Evolutionary conservation across 2,797 vertebrate genomes (phyloP), one percentile per base, ranked within the genome.

Genomic region (Sphaeramia orbicularis): DNA sequence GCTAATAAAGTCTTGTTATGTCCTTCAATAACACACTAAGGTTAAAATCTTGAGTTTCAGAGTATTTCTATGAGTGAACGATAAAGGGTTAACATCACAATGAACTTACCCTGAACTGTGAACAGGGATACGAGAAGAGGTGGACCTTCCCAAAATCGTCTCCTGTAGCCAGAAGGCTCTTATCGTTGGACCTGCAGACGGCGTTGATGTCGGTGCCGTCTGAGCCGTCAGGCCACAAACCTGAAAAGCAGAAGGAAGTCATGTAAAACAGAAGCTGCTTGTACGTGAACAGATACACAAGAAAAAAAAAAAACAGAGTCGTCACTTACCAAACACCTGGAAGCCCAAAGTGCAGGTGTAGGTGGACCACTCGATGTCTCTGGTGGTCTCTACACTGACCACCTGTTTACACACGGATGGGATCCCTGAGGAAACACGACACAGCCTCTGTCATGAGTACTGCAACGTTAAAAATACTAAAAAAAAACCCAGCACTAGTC

Each of bases 61-160:
- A n/a, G n/a, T n/a, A n/a, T n/a, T n/a, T n/a, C n/a, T n/a, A n/a
- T n/a, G n/a, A n/a, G n/a, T n/a, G n/a, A n/a, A n/a, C n/a, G n/a
- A n/a, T n/a, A n/a, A n/a, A n/a, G n/a, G n/a, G n/a, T n/a, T n/a
- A n/a, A n/a, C n/a, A n/a, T n/a, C n/a, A n/a, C n/a, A 6, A 24
- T 27, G 6, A 27, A 27, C 91, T 91, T 93, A 99, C 98, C 94
- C 97, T 94, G 76, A 96, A 97, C 85, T 99, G 98, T 16, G 96
- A 97, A 74, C 97, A 99, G 0, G 97, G 98, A 77, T 96, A 98
- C 0, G 96, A 95, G 89, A 99, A 99, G 44, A 99, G 95, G 76
- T 97, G 97, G 41, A 99, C 97, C 94, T 99, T 98, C 88, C 98
- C 98, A 55, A 99, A 99, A 91, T 99, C 98, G 2, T 99, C 97